These are phyloP conservation scores for Amazona guildingii DNA, from an alignment of 2,113 vertebrate species.

Conservation along the genomic window DNA sequence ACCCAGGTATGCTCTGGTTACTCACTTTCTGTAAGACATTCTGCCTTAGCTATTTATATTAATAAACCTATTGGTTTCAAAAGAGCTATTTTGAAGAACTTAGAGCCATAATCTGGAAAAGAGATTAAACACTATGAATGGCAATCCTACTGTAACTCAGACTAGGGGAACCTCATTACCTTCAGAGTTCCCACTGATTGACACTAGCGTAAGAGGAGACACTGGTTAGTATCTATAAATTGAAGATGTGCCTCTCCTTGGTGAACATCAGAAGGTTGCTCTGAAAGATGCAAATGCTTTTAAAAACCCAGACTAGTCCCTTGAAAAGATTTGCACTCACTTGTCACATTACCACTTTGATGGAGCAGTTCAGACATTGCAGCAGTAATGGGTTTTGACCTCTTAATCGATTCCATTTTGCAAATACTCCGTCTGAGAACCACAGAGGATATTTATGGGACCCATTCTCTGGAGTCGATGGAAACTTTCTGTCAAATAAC, in stretches of 20 bases:
- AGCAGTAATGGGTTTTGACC: constrained; percentile 35
- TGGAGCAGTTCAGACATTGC: constrained; percentile 15
- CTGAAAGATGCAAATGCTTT: background rate
- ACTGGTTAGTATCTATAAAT: background rate
- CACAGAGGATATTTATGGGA: constrained; percentile 10
- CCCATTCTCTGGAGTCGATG: background rate
- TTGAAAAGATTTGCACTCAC: constrained; percentile 3
- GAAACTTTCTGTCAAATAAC: constrained; percentile 61
- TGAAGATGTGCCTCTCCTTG: background rate
- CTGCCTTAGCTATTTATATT: background rate
- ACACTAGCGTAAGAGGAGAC: background rate
- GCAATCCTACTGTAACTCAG: background rate
- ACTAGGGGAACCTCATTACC: background rate
- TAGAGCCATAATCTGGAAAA: background rate
- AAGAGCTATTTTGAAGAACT: background rate
- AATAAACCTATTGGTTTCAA: background rate
- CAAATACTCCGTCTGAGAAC: constrained; percentile 8
- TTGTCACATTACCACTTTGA: constrained; percentile 35
- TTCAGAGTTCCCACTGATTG: background rate
- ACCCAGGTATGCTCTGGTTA: background rate
- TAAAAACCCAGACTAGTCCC: background rate
- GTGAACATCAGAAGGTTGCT: background rate
- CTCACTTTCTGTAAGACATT: background rate
- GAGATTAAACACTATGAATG: background rate
- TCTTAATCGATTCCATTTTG: constrained; percentile 61